phyloP scores from a whole-genome alignment of 2,113 vertebrate species.

The Tetrax tetrax region DNA sequence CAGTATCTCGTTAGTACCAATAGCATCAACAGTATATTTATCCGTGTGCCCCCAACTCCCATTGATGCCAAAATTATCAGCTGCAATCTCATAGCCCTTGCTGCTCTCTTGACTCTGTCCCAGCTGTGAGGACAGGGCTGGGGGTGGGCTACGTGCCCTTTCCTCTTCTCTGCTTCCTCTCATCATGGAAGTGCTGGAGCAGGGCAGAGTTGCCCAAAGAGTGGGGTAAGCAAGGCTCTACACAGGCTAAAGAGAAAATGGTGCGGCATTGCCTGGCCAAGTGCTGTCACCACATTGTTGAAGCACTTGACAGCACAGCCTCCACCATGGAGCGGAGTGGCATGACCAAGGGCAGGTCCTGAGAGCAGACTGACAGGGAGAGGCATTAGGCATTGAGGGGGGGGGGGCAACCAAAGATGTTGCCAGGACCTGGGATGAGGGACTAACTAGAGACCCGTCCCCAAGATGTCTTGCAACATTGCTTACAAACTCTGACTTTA shows the following conservation, averaged over 20 bases:
- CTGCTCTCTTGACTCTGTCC: not conserved
- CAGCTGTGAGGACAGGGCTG: not conserved
- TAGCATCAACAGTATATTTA: not conserved
- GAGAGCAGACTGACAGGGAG: not conserved
- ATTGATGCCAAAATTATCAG: not conserved
- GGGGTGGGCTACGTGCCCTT: not conserved
- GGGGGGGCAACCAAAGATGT: too few species aligned
- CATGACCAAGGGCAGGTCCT: not conserved
- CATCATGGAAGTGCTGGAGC: not conserved
- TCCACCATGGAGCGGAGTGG: rapidly evolving
- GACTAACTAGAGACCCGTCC: too few species aligned
- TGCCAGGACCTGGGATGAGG: too few species aligned
- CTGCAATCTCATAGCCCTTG: not conserved
- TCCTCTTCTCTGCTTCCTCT: not conserved
- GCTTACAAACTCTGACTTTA: not conserved
- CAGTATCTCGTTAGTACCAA: not conserved
- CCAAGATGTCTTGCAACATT: not conserved
- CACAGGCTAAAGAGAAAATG: not conserved
- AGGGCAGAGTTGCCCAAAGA: not conserved
- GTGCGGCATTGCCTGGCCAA: not conserved
- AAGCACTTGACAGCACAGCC: not conserved
- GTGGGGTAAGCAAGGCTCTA: not conserved
- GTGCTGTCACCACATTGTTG: not conserved
- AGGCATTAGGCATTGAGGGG: not conserved
- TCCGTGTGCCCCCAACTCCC: not conserved